Evolutionary conservation across 2,113 vertebrate species (phyloP).

Genomic region (zebrafish (Danio rerio)): GRCz12tu NC_133190.1:41467001-41467500

Average conservation of each 20-base stretch:
- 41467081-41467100: no score
- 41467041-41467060: no score
- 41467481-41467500: constrained; percentile 85
- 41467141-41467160: no score
- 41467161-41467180: no score
- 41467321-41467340: constrained; percentile 30
- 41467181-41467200: neutral
- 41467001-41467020: no score
- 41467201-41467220: neutral
- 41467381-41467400: constrained; percentile 63
- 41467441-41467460: constrained; percentile 86
- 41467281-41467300: constrained; percentile 26
- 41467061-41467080: no score
- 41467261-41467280: neutral
- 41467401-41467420: constrained; percentile 74
- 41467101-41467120: no score
- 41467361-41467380: constrained; percentile 23
- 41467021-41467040: no score
- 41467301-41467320: constrained; percentile 1
- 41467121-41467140: no score
- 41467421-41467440: constrained; percentile 80
- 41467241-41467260: neutral
- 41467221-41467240: neutral
- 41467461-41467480: constrained; percentile 77
- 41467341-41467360: constrained; percentile 42